A percentile compares a stretch with the other conserved stretches of the same genome.
Conservation (phyloP, 2,797 vertebrate genomes). For the Brachyalestes nurse region DNA sequence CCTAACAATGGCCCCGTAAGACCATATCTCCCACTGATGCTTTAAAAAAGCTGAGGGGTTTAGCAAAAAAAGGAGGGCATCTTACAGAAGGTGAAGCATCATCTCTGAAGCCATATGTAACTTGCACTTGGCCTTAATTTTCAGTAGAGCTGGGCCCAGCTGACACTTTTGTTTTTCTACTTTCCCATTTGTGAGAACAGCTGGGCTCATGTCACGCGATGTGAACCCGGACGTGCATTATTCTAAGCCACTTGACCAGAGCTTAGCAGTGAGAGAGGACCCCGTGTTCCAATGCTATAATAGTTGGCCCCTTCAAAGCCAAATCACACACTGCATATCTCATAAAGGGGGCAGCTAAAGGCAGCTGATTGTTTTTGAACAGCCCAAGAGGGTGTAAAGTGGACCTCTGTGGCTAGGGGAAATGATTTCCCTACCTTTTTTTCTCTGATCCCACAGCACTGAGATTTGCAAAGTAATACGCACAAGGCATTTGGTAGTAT, state of each 20-base stretch:
- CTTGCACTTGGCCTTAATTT: slow-evolving; percentile 71
- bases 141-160: slow-evolving; percentile 67
- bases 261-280: slow-evolving; percentile 32
- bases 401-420: slow-evolving; percentile 25
- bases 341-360: neutral
- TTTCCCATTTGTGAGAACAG: slow-evolving; percentile 58
- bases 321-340: neutral
- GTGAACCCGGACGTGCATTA: slow-evolving; percentile 60
- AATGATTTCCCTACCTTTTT: slow-evolving; percentile 20
- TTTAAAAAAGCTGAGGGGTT: slow-evolving; percentile 17
- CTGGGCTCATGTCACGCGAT: slow-evolving; percentile 67
- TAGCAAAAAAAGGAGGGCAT: slow-evolving; percentile 1
- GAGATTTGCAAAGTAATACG: slow-evolving; percentile 14
- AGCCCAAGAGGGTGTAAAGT: slow-evolving; percentile 14
- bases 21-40: neutral
- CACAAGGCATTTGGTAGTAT: slow-evolving; percentile 26
- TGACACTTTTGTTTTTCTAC: slow-evolving; percentile 62
- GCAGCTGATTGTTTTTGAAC: slow-evolving; percentile 37
- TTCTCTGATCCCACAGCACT: neutral
- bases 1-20: neutral
- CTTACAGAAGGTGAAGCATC: slow-evolving; percentile 74
- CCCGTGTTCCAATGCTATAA: slow-evolving; percentile 5
- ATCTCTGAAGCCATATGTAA: slow-evolving; percentile 77
- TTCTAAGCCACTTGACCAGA: slow-evolving; percentile 60
- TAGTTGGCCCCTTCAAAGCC: slow-evolving; percentile 24